A percentile compares a stretch with the other conserved stretches of the same genome.
These are phyloP conservation scores for Dipodomys stephensi DNA, from an alignment of 2,113 vertebrate genomes.

Conservation along the genomic window DNA sequence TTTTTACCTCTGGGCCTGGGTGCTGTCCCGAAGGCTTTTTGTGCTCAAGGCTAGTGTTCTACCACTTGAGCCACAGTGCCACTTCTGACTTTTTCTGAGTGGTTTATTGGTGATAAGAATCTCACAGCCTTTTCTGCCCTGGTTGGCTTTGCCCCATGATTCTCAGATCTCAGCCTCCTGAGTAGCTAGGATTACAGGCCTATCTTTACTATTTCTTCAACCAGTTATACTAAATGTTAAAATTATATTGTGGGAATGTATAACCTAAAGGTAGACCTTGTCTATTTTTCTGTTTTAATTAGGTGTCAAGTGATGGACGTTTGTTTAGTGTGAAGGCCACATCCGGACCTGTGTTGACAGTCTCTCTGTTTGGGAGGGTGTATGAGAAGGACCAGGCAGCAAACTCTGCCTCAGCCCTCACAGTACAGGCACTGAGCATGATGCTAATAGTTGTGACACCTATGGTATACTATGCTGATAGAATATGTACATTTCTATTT, in stretches of 20 bases:
- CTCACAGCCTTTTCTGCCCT: too few relatives aligned
- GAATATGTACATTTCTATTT: neutral
- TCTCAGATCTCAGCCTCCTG: too few relatives aligned
- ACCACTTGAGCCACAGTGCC: too few relatives aligned
- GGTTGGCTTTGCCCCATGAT: too few relatives aligned
- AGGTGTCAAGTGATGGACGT: constrained; percentile 82
- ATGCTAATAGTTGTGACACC: neutral
- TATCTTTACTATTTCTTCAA: neutral
- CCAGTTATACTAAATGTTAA: neutral
- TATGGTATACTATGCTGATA: neutral
- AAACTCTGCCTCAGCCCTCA: neutral
- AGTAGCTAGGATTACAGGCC: too few relatives aligned
- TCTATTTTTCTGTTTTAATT: constrained; percentile 51
- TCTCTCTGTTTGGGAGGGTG: constrained; percentile 84
- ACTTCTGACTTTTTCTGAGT: too few relatives aligned
- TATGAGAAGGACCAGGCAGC: constrained; percentile 78
- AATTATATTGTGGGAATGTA: neutral
- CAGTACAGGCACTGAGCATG: neutral
- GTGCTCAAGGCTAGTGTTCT: too few relatives aligned
- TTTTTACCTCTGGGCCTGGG: too few relatives aligned
- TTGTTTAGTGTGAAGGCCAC: constrained; percentile 69
- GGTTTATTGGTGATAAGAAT: too few relatives aligned
- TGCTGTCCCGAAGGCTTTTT: too few relatives aligned
- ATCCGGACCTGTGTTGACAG: constrained; percentile 83
- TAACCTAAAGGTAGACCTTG: neutral